Conservation (phyloP, 2,888 invertebrate genomes). For the Mythimna albipuncta region DNA sequence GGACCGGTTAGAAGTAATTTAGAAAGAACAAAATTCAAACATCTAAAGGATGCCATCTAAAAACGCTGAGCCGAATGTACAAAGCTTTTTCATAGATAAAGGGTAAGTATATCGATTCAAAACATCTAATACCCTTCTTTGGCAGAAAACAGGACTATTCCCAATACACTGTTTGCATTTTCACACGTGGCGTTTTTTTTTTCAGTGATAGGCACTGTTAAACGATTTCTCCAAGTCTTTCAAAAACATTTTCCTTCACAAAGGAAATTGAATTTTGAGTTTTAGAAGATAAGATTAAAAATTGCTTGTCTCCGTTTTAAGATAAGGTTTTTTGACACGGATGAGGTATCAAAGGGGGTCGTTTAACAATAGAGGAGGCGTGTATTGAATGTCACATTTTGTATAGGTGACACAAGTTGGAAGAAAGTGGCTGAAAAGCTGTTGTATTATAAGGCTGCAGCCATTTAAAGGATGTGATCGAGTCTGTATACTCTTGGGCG, state of each 20-base stretch:
- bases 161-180: conserved; percentile 64
- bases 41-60: conserved; percentile 2
- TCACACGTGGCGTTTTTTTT: conserved; percentile 65
- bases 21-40: conserved; percentile 14
- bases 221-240: conserved; percentile 49
- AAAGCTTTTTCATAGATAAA: conserved; percentile 43
- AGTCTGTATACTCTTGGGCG: conserved; percentile 37
- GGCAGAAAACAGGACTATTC: conserved; percentile 56
- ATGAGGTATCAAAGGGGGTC: conserved; percentile 66
- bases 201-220: conserved; percentile 49
- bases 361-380: conserved; percentile 70
- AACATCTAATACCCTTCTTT: conserved; percentile 50
- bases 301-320: conserved; percentile 7
- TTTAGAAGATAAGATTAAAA: conserved; percentile 7
- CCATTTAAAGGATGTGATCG: conserved; percentile 52
- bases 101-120: conserved; percentile 43
- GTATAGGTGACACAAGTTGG: conserved; percentile 68
- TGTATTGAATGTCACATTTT: conserved; percentile 72
- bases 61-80: conserved; percentile 30
- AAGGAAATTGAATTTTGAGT: not conserved
- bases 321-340: conserved; percentile 56
- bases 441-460: conserved; percentile 57
- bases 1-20: too few relatives aligned
- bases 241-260: conserved; percentile 21
- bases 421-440: conserved; percentile 68